Evolutionary conservation across 92 coral and sea anemone genomes (phyloP), one percentile per base, ranked within the genome.

Genomic region (Chrysogorgia sp.): DNA sequence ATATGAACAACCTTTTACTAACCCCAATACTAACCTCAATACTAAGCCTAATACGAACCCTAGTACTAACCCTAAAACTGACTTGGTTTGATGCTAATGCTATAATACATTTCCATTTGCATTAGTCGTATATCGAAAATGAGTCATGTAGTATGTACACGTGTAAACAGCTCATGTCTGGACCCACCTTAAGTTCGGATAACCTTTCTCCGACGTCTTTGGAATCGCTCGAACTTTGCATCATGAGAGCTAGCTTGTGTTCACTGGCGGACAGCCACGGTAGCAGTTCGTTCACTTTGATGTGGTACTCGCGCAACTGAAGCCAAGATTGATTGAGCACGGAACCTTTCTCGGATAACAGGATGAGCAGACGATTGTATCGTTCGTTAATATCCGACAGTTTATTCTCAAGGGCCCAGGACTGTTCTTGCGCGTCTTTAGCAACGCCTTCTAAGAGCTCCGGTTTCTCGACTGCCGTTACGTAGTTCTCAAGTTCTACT

Each of bases 391-490:
- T 94, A 64, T 94, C 98, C 0, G 98, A 92, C 21, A 94, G 92
- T 69, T 94, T 94, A 86, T 92, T 94, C 49, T 94, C 98, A 83
- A 94, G 97, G 58, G 92, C 98, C 98, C 98, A 94, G 87, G 97
- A 91, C 86, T 94, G 92, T 76, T 94, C 98, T 75, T 89, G 90
- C 21, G 98, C 97, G 81, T 89, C 90, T 30, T 90, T 82, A 19
- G 89, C 86, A 14, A 77, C 88, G 32, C 78, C 83, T 3, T 81
- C 88, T 6, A 81, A 71, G 15, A 82, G 71, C 30, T 86, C 86
- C 21, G 94, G 90, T 30, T 92, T 59, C 59, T 86, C 86, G 37
- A 94, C 84, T 41, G 92, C 90, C 22, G 98, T 84, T 34, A 94
- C 89, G 56, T 96, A 94, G 20, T 92, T 81, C 71, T 91, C 97